Percentiles rank a stretch among this genome's conserved stretches.
Conservation (phyloP, 2,113 vertebrate genomes). For the Calonectris borealis region DNA sequence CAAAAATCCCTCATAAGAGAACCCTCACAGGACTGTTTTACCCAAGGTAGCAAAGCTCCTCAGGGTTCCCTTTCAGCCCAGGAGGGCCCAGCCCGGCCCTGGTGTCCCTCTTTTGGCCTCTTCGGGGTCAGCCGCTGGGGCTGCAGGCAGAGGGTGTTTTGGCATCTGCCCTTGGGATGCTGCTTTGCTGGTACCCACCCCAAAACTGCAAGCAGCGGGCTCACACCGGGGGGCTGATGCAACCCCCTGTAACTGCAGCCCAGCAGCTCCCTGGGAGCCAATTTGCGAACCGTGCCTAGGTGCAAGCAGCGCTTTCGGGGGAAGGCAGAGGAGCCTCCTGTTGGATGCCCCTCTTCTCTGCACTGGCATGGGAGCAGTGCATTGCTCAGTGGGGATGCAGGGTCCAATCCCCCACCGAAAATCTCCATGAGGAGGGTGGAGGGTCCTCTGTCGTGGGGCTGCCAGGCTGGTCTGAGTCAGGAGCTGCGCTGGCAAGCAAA, state of each 20-base stretch:
- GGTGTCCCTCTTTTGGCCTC: background rate
- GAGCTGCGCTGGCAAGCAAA: background rate
- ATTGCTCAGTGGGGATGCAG: background rate
- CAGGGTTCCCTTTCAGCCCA: background rate
- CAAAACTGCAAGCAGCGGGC: background rate
- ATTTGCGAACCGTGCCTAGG: rapidly evolving
- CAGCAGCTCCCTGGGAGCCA: background rate
- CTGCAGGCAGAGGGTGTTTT: background rate
- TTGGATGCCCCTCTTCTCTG: background rate
- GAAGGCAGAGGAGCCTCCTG: background rate
- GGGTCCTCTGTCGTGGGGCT: rapidly evolving
- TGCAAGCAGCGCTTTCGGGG: rapidly evolving
- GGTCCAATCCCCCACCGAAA: background rate
- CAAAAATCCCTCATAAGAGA: background rate
- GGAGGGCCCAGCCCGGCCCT: background rate
- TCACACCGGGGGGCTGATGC: background rate
- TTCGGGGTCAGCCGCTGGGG: rapidly evolving
- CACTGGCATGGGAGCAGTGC: background rate
- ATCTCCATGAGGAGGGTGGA: background rate
- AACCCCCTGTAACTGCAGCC: background rate
- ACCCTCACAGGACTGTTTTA: background rate
- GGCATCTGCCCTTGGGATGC: background rate
- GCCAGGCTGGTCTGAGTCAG: background rate
- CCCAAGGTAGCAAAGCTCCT: background rate
- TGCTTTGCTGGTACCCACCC: background rate